Evolutionary conservation across 2,797 vertebrate genomes (phyloP), one percentile per base, ranked within the genome.

Genomic region (Hybognathus amarus): DNA sequence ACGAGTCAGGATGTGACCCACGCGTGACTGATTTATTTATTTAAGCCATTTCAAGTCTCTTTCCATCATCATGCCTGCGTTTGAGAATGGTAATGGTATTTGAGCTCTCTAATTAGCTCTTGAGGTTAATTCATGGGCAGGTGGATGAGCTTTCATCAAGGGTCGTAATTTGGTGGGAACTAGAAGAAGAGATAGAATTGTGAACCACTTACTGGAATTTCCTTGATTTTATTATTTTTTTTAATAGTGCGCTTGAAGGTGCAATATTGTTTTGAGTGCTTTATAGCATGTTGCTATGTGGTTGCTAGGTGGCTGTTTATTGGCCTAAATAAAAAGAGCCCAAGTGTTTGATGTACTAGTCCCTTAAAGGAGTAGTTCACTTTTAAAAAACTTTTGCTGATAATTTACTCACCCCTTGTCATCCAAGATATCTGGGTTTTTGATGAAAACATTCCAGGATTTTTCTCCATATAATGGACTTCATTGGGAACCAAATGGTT

Each of bases 1-100:
- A 88, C 47, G 59, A 90, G 87, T 54, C 66, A 50, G 61, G 66
- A 83, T 87, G 15, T 75, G 87, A 85, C 76, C 84, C 56, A 30
- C n/a, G 80, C 69, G 24, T 85, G 83, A 85, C 85, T 80, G 56
- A 86, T 83, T 78, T 79, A 75, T 89, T 86, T 84, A 84, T 85
- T 85, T 85, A 83, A 80, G 67, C 54, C 67, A 22, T 80, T 80
- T 70, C 61, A 80, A 80, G 67, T 70, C 78, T 42, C 50, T 80
- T 69, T 33, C 6, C n/a, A 33, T 77, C 20, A 70, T 86, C 54
- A 3, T 20, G 24, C 3, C 7, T 0, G 30, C 4, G 38, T 78
- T 80, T 73, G 86, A 45, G 81, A n/a, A 76, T 82, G 85, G 77
- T 74, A 73, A 68, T 47, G 79, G 69, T 59, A 84, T 87, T 80